These are phyloP conservation scores for Epinephelus cyanopodus DNA, from an alignment of 2,113 vertebrate genomes.

Conservation along the genomic window DNA sequence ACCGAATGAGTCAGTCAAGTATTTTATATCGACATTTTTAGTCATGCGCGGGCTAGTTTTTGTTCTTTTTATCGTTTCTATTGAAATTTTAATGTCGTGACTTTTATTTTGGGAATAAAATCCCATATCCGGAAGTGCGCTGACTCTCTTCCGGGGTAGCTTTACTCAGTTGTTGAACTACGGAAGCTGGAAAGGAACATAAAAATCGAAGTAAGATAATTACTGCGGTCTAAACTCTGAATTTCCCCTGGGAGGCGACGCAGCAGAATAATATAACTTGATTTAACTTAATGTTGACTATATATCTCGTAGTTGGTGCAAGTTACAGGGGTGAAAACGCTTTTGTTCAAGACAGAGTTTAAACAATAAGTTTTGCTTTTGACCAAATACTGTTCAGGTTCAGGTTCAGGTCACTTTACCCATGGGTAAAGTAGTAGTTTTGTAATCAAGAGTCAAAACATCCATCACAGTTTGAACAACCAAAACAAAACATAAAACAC, in stretches of 20 bases:
- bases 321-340: not conserved
- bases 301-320: too few relatives aligned
- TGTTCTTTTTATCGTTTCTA: not conserved
- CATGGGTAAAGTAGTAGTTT: too few relatives aligned
- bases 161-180: not conserved
- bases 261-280: not conserved
- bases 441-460: too few relatives aligned
- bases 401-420: too few relatives aligned
- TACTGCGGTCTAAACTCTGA: not conserved
- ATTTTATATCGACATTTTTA: fast-evolving
- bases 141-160: not conserved
- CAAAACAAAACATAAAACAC: too few relatives aligned
- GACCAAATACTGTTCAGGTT: too few relatives aligned
- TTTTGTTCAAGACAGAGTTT: too few relatives aligned
- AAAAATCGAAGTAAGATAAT: not conserved
- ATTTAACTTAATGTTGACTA: not conserved
- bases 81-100: not conserved
- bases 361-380: too few relatives aligned
- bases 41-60: fast-evolving
- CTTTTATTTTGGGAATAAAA: slow-evolving; percentile 22
- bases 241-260: slow-evolving; percentile 36
- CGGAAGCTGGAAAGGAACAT: slow-evolving; percentile 27
- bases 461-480: too few relatives aligned
- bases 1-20: too few relatives aligned
- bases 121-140: not conserved